Evolutionary conservation across 1,140 invertebrate genomes (phyloP).

Genomic region (Drosophila quadrilineata): DNA sequence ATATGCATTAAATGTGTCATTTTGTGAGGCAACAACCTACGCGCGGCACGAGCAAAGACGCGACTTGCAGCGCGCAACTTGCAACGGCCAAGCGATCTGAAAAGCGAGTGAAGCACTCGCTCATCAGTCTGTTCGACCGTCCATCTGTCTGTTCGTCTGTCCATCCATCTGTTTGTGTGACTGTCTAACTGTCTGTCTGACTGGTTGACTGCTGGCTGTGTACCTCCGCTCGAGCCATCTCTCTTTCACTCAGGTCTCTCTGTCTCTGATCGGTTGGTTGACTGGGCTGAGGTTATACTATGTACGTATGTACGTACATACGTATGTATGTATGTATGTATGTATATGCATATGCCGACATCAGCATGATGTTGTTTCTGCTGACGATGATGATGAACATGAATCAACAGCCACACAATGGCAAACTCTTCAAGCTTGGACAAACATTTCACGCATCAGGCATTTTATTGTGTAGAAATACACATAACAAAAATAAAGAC

Average conservation of each 20-base stretch:
- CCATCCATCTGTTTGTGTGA: not conserved
- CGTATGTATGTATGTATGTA: too few relatives aligned
- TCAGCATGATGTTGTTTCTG: slow-evolving; percentile 32
- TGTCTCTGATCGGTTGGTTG: slow-evolving; percentile 70
- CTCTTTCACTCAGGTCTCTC: too few relatives aligned
- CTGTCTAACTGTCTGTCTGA: slow-evolving; percentile 28
- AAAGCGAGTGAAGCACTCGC: slow-evolving; percentile 45
- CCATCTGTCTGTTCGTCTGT: not conserved
- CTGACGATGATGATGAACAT: slow-evolving; percentile 51
- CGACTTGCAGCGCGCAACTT: slow-evolving; percentile 9
- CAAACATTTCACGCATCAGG: slow-evolving; percentile 81
- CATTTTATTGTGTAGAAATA: slow-evolving; percentile 80
- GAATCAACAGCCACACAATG: slow-evolving; percentile 74
- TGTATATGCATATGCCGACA: slow-evolving; percentile 63
- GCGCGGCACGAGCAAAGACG: slow-evolving; percentile 32
- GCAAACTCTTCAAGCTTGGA: slow-evolving; percentile 79
- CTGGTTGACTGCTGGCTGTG: slow-evolving; percentile 67
- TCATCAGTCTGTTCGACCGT: not conserved
- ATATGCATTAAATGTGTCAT: slow-evolving; percentile 80
- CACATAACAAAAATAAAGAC: slow-evolving; percentile 21
- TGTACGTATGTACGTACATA: too few relatives aligned
- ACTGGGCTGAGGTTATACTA: slow-evolving; percentile 70
- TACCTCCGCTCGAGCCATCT: too few relatives aligned
- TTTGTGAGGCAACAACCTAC: slow-evolving; percentile 59
- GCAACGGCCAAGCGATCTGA: slow-evolving; percentile 41